These are phyloP conservation scores for human DNA, from an alignment of 2,113 vertebrate genomes.

Conservation along the genomic window GRCh38 chr14:102967001-102967500, in stretches of 20 bases:
- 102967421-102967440: background rate
- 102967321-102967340: background rate
- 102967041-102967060: slow-evolving; percentile 98
- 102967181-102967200: background rate
- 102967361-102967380: background rate
- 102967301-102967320: background rate
- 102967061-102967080: slow-evolving; percentile 99
- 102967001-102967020: background rate
- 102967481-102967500: background rate
- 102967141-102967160: slow-evolving; percentile 93
- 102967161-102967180: slow-evolving; percentile 90
- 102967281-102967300: background rate
- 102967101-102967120: slow-evolving; percentile 93
- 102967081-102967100: slow-evolving; percentile 96
- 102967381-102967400: background rate
- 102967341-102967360: background rate
- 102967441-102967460: background rate
- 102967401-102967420: background rate
- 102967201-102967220: background rate
- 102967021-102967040: background rate
- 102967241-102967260: background rate
- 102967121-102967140: slow-evolving; percentile 96
- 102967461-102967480: background rate
- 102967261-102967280: background rate
- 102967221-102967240: background rate